A percentile compares a stretch with the other conserved stretches of the same genome.
phyloP scores from a whole-genome alignment of 2,888 invertebrate genomes.

The Microplitis deprimator region DNA sequence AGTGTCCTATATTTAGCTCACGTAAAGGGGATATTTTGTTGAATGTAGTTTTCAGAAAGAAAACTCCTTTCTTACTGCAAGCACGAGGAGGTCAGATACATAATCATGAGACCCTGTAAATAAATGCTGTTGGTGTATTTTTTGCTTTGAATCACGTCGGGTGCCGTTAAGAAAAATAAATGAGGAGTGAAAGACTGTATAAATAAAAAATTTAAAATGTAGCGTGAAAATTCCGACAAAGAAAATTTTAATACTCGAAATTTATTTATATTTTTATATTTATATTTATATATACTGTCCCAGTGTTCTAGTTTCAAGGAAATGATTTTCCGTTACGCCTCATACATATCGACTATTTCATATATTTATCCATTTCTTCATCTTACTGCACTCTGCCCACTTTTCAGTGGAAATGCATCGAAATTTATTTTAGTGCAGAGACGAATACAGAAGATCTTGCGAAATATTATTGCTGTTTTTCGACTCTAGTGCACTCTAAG shows the following conservation, averaged over 20 bases:
- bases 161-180: background rate
- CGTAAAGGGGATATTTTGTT: background rate
- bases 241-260: background rate
- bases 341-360: background rate
- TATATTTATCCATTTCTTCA: background rate
- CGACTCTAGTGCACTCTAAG: background rate
- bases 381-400: background rate
- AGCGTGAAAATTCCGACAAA: background rate
- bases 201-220: background rate
- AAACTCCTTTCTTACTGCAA: background rate
- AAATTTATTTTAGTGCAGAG: background rate
- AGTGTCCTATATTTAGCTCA: background rate
- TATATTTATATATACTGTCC: background rate
- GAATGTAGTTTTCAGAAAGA: background rate
- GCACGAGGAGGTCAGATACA: background rate
- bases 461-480: background rate
- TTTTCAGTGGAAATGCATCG: background rate
- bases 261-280: background rate
- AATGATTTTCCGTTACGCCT: background rate
- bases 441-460: background rate
- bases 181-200: background rate
- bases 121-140: background rate
- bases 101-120: background rate
- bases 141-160: background rate
- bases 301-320: too few species aligned